A percentile compares a stretch with the other conserved stretches of the same genome.
Evolutionary conservation across 2,113 vertebrate species (phyloP).

Genomic region (Festucalex cinctus): DNA sequence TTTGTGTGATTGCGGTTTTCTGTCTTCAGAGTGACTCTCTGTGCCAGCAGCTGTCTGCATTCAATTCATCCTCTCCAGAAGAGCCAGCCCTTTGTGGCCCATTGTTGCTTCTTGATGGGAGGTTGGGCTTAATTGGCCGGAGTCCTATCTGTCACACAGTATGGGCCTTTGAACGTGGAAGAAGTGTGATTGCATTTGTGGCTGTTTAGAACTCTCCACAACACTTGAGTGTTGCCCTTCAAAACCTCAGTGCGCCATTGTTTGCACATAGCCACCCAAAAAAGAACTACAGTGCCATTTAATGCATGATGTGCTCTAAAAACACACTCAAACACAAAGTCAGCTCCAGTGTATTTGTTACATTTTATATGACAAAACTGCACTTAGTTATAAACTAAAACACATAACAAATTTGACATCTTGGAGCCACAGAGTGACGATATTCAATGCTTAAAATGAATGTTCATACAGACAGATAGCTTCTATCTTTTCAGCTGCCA

Average conservation of each 20-base stretch:
- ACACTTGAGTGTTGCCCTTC: constrained; percentile 11
- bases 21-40: constrained; percentile 26
- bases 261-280: not conserved
- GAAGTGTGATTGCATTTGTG: constrained; percentile 25
- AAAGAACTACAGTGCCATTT: not conserved
- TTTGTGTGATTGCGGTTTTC: constrained; percentile 29
- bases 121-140: constrained; percentile 42
- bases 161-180: constrained; percentile 23
- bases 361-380: not conserved
- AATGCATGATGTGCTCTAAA: not conserved
- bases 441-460: too few relatives aligned
- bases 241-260: constrained; percentile 9
- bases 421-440: not conserved
- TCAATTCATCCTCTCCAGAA: constrained; percentile 28
- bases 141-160: constrained; percentile 35
- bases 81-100: constrained; percentile 40
- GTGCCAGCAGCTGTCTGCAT: constrained; percentile 44
- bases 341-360: not conserved
- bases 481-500: not conserved
- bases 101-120: constrained; percentile 38
- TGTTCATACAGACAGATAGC: not conserved
- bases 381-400: not conserved
- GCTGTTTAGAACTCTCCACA: constrained; percentile 32
- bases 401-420: not conserved
- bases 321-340: not conserved